Evolutionary conservation across 2,888 invertebrate genomes (phyloP).

Genomic region (Helicoverpa assulta): DNA sequence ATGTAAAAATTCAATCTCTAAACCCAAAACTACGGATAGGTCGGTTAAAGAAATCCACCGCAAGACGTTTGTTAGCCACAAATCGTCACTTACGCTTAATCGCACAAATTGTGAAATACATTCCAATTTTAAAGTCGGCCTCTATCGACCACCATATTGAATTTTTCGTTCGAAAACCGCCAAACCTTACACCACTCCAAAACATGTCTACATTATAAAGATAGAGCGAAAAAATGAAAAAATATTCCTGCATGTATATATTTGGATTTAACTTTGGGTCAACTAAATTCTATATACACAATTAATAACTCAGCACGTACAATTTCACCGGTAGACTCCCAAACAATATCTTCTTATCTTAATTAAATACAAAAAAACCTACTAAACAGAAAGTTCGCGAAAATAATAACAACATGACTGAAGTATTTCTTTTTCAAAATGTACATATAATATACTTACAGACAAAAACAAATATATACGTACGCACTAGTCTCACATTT

Average conservation of each 20-base stretch:
- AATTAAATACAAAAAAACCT: slow-evolving; percentile 72
- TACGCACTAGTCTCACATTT: slow-evolving; percentile 58
- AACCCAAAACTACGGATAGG: too few species aligned
- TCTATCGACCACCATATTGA: slow-evolving; percentile 26
- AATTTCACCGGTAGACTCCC: slow-evolving; percentile 57
- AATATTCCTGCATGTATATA: slow-evolving; percentile 78
- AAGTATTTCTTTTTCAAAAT: slow-evolving; percentile 84
- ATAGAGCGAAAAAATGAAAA: slow-evolving; percentile 74
- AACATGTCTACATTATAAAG: slow-evolving; percentile 75
- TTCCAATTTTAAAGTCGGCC: slow-evolving; percentile 17
- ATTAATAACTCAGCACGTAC: slow-evolving; percentile 70
- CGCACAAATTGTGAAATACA: slow-evolving; percentile 11
- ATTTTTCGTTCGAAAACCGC: slow-evolving; percentile 75
- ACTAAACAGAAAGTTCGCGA: slow-evolving; percentile 80
- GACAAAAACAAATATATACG: slow-evolving; percentile 78
- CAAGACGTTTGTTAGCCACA: slow-evolving; percentile 19
- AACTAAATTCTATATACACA: slow-evolving; percentile 89
- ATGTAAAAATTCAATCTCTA: too few species aligned
- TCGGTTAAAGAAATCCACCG: too few species aligned
- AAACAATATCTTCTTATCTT: slow-evolving; percentile 59
- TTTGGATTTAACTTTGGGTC: slow-evolving; percentile 86
- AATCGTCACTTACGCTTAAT: slow-evolving; percentile 20
- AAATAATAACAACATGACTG: slow-evolving; percentile 76
- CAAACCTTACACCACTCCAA: slow-evolving; percentile 69
- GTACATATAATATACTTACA: slow-evolving; percentile 88